These are phyloP conservation scores for Hesperia comma DNA, from an alignment of 2,888 invertebrate genomes.

Conservation along the genomic window DNA sequence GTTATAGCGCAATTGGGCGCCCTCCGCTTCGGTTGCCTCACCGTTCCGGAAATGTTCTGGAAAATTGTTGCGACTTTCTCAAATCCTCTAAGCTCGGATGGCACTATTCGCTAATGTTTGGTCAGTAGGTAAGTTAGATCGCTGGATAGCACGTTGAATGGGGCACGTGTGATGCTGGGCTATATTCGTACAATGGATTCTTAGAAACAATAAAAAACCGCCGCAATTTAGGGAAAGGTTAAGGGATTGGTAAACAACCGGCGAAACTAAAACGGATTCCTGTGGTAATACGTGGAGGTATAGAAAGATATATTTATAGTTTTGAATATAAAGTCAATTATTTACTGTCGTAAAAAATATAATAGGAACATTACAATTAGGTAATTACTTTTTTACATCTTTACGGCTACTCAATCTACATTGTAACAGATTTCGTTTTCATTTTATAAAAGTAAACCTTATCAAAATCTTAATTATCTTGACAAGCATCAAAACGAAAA, in stretches of 20 bases:
- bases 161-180: not conserved
- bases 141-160: not conserved
- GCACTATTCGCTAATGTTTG: not conserved
- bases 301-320: too few species aligned
- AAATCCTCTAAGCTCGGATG: slow-evolving; percentile 40
- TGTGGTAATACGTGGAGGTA: too few species aligned
- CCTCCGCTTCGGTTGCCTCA: slow-evolving; percentile 80
- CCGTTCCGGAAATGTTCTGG: slow-evolving; percentile 75
- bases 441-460: too few species aligned
- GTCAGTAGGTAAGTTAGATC: not conserved
- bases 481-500: too few species aligned
- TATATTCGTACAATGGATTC: not conserved
- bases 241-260: not conserved
- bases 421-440: too few species aligned
- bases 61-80: slow-evolving; percentile 76
- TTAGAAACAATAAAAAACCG: not conserved
- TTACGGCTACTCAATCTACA: too few species aligned
- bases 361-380: too few species aligned
- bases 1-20: slow-evolving; percentile 79
- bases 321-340: too few species aligned
- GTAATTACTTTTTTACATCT: too few species aligned
- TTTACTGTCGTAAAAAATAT: too few species aligned
- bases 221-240: not conserved
- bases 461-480: too few species aligned
- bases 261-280: too few species aligned